Conservation (phyloP, 2,797 vertebrate genomes). For the Pelobates cultripes region DNA sequence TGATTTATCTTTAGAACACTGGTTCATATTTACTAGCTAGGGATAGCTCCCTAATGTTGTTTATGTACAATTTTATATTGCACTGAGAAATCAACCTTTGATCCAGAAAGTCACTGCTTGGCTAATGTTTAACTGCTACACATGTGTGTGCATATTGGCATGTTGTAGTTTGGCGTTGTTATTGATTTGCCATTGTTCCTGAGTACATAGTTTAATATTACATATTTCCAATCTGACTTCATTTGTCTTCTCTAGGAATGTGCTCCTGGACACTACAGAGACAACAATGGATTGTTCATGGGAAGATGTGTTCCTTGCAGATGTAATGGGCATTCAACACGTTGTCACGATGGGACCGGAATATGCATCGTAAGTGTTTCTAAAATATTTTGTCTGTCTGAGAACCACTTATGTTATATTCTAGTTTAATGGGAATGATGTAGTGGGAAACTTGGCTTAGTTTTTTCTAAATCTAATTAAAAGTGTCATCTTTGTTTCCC, state of each 20-base stretch:
- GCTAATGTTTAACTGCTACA: not conserved
- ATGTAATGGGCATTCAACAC: conserved; percentile 84
- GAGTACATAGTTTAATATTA: not conserved
- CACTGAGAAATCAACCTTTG: not conserved
- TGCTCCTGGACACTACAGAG: conserved; percentile 82
- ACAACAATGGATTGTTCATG: conserved; percentile 65
- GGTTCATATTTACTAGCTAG: no score
- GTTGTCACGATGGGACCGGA: conserved; percentile 86
- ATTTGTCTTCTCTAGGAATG: conserved; percentile 76
- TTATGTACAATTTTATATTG: not conserved
- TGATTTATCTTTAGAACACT: no score
- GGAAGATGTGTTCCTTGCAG: conserved; percentile 84
- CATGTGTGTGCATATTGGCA: not conserved
- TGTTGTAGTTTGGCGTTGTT: not conserved
- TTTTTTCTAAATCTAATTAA: no score
- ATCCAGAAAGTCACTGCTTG: not conserved
- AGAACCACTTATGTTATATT: no score
- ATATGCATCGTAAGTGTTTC: conserved; percentile 85
- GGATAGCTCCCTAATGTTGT: no score
- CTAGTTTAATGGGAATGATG: no score
- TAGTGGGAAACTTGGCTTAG: no score
- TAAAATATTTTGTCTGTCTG: not conserved
- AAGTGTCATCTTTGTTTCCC: no score
- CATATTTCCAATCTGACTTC: not conserved
- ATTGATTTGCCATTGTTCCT: not conserved